A percentile compares a stretch with the other conserved stretches of the same genome.
Conservation (phyloP, 2,113 vertebrate genomes). For the Coptodon bakossiorum region DNA sequence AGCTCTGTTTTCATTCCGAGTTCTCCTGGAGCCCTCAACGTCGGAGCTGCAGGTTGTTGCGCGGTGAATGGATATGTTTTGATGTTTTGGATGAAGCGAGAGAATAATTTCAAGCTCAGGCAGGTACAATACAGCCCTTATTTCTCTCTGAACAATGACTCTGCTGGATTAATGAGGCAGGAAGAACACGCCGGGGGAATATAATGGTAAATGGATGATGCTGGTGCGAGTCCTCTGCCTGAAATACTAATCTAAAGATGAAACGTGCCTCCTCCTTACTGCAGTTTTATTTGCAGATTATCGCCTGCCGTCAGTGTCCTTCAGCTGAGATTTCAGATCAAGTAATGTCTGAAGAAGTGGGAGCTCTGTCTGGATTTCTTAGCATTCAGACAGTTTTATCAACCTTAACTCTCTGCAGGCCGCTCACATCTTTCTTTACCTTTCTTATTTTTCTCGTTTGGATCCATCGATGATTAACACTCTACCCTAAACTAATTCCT, state of each 20-base stretch:
- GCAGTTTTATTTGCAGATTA: background rate
- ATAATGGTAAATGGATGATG: background rate
- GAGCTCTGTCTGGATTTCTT: background rate
- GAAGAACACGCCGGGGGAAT: background rate
- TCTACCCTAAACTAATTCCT: background rate
- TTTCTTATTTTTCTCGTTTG: background rate
- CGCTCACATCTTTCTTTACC: background rate
- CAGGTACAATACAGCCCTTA: background rate
- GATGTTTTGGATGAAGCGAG: background rate
- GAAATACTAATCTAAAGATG: background rate
- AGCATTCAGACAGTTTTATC: background rate
- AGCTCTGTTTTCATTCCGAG: background rate
- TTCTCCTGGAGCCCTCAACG: background rate
- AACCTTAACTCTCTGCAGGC: background rate
- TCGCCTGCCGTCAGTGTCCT: background rate
- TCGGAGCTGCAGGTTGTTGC: background rate
- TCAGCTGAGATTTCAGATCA: background rate
- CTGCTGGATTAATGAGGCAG: background rate
- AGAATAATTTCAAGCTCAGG: constrained; percentile 2
- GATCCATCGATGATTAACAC: background rate
- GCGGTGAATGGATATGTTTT: background rate
- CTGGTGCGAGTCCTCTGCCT: background rate
- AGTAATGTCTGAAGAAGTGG: background rate
- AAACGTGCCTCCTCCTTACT: background rate
- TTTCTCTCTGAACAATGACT: background rate